Evolutionary conservation across 2,888 invertebrate species (phyloP).

Genomic region (Troides oblongomaculatus): DNA sequence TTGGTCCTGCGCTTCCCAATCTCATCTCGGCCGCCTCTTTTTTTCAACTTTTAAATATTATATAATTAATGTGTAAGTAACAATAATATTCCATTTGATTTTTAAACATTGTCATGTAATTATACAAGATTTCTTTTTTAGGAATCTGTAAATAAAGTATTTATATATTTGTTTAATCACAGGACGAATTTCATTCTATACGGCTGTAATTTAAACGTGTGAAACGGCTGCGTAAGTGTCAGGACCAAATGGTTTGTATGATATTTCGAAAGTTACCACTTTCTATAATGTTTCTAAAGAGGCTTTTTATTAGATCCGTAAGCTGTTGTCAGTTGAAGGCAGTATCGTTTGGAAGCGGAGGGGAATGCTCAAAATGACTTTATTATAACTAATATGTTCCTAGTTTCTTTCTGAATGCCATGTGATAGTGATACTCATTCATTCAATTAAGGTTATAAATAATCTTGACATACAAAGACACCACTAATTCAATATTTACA

Average conservation of each 20-base stretch:
- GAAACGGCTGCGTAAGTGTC: conserved; percentile 4
- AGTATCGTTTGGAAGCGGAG: conserved; percentile 18
- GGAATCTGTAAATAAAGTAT: neutral
- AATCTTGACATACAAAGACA: neutral
- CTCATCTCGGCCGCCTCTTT: neutral
- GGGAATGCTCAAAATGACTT: conserved; percentile 7
- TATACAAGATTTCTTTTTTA: neutral
- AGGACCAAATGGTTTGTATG: conserved; percentile 30
- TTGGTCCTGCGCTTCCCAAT: conserved; percentile 46
- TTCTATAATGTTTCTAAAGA: conserved; percentile 57
- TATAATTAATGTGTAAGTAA: neutral
- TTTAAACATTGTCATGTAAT: neutral
- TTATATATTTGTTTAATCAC: neutral
- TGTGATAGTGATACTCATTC: neutral
- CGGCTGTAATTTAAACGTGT: neutral
- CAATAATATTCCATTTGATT: neutral
- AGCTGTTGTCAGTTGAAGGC: conserved; percentile 20
- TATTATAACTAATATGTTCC: conserved; percentile 13
- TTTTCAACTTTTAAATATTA: neutral
- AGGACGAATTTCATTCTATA: neutral
- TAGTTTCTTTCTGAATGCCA: conserved; percentile 6
- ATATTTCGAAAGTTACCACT: conserved; percentile 58
- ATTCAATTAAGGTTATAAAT: neutral
- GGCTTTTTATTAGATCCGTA: conserved; percentile 53
- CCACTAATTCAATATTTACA: neutral